Percentiles rank a stretch among this genome's conserved stretches.
Evolutionary conservation across 1,140 invertebrate genomes (phyloP).

Genomic region (Lucilia sericata): DNA sequence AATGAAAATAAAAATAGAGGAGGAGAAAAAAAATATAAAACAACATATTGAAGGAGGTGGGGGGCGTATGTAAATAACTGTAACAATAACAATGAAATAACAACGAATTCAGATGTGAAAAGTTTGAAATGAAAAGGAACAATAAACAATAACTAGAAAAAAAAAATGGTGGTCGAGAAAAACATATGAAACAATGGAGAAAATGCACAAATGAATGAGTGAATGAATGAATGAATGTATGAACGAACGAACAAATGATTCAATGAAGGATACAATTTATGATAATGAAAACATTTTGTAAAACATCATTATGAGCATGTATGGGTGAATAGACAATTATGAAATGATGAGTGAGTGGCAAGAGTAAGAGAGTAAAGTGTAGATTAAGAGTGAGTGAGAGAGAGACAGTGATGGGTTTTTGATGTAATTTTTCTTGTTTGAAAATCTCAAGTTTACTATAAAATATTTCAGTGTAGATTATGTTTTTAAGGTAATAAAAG

Average conservation of each 20-base stretch:
- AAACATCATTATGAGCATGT: no score
- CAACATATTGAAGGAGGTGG: background rate
- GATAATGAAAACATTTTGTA: background rate
- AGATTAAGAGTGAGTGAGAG: no score
- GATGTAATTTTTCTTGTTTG: no score
- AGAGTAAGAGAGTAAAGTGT: background rate
- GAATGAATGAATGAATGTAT: background rate
- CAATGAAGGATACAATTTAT: background rate
- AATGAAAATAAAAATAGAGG: background rate
- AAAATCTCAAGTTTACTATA: no score
- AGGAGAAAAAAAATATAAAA: background rate
- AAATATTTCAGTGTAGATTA: no score
- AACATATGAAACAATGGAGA: no score
- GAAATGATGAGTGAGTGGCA: background rate
- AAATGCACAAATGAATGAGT: background rate
- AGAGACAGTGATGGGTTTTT: no score
- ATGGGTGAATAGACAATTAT: background rate
- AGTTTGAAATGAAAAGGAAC: no score
- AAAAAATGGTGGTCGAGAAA: no score
- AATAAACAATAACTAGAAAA: no score
- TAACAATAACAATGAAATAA: background rate
- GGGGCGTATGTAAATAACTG: no score
- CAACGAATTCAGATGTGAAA: background rate
- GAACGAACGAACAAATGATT: background rate
- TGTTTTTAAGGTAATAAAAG: no score